A percentile compares a stretch with the other conserved stretches of the same genome.
Evolutionary conservation across 2,797 vertebrate species (phyloP).

Genomic region (Cynopterus sphinx): DNA sequence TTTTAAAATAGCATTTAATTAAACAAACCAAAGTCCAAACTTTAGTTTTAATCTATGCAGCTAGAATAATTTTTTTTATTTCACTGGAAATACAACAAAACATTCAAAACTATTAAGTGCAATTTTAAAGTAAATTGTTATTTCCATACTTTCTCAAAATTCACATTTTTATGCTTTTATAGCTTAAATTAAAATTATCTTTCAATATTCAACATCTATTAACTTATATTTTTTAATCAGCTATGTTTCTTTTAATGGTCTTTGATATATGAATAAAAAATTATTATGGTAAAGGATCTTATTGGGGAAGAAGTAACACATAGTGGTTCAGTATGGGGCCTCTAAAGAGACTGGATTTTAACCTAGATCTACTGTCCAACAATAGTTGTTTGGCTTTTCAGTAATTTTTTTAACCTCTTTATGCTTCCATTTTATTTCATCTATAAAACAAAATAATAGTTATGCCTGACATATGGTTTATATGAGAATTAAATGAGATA

Average conservation of each 20-base stretch:
- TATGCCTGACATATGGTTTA: neutral
- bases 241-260: neutral
- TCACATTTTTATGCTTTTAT: neutral
- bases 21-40: neutral
- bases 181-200: neutral
- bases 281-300: neutral
- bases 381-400: neutral
- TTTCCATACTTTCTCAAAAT: neutral
- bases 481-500: neutral
- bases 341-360: neutral
- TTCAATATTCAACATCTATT: neutral
- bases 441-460: neutral
- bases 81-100: neutral
- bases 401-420: neutral
- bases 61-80: neutral
- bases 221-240: neutral
- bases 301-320: neutral
- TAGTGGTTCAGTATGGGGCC: neutral
- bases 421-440: neutral
- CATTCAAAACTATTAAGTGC: neutral
- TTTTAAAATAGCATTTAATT: slow-evolving; percentile 6
- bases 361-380: neutral
- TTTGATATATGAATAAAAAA: neutral
- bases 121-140: neutral
- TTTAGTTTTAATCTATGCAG: neutral